Evolutionary conservation across 2,113 vertebrate genomes (phyloP).

Genomic region (Nibea albiflora): DNA sequence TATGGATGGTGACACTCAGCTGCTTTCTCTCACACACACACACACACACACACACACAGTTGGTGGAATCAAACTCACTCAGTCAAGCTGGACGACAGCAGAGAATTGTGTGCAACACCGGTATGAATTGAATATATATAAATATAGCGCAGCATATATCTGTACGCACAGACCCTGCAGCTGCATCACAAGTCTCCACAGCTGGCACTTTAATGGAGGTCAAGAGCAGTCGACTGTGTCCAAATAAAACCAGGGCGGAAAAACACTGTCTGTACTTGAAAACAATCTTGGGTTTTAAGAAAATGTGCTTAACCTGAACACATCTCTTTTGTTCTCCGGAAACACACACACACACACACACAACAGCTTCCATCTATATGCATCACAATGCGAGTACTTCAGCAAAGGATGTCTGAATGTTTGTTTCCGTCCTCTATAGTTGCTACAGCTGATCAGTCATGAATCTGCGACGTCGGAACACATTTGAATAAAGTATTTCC

Average conservation of each 20-base stretch:
- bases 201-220: slow-evolving; percentile 33
- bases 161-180: background rate
- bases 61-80: slow-evolving; percentile 1
- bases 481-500: too few species aligned
- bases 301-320: background rate
- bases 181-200: slow-evolving; percentile 22
- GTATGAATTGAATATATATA: slow-evolving; percentile 3
- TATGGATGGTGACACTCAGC: slow-evolving; percentile 48
- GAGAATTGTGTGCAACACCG: background rate
- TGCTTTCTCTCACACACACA: slow-evolving; percentile 33
- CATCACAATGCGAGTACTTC: too few species aligned
- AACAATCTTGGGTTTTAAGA: background rate
- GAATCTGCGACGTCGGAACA: too few species aligned
- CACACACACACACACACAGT: slow-evolving; percentile 25
- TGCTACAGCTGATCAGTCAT: too few species aligned
- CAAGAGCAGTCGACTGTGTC: slow-evolving; percentile 36
- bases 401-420: too few species aligned
- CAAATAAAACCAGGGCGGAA: slow-evolving; percentile 23
- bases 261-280: slow-evolving; percentile 3
- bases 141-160: background rate
- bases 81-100: background rate
- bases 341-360: background rate
- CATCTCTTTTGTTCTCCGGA: background rate
- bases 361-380: too few species aligned
- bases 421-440: too few species aligned